Base-by-base conservation (phyloP, 2,797 vertebrate species). In the Phataginus tetradactyla region DNA sequence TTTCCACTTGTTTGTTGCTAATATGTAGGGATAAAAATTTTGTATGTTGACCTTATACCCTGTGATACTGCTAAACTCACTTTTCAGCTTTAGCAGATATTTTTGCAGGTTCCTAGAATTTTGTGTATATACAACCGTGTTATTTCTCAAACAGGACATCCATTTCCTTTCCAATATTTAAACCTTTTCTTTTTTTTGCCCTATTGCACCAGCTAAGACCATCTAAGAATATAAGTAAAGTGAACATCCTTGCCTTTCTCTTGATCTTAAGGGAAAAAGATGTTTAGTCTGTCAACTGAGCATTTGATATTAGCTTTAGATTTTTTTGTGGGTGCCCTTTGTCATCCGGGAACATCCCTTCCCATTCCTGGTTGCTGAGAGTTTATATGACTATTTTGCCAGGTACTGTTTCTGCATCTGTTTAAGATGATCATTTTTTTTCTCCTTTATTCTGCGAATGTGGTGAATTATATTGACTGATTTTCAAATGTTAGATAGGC, bases 161-260 rank as follows among this genome's bases (percentile, higher is more conserved):
- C 57, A 53, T 59, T 79, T 51, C 27, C 34, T 29, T 49, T 37
- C n/a, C 18, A 7, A 2, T 34, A 9, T 39, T 5, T 20, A 0
- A 29, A 15, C 4, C 49, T 79, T 15, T 49, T 45, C 3, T 25
- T 32, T 42, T 21, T 72, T 20, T 55, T 29, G 27, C 37, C 69
- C 64, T 20, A 6, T 10, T 11, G 14, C 68, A 3, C 7, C 64
- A 15, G 75, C 77, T 32, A 2, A 17, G 53, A n/a, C 51, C 17
- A 4, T 18, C 0, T 0, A 25, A 9, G 12, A 57, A 4, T 7
- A 53, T n/a, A 34, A 34, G 49, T 10, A 23, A 51, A 21, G 11
- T 27, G 10, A 29, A 17, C 11, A 13, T n/a, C 57, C 14, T 45
- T 74, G 32, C 20, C 69, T 37, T 21, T 20, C 5, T 51, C 66